Percentiles rank a stretch among this genome's conserved stretches.
These are phyloP conservation scores for Timema podura DNA, from an alignment of 2,888 invertebrate genomes.

Conservation along the genomic window DNA sequence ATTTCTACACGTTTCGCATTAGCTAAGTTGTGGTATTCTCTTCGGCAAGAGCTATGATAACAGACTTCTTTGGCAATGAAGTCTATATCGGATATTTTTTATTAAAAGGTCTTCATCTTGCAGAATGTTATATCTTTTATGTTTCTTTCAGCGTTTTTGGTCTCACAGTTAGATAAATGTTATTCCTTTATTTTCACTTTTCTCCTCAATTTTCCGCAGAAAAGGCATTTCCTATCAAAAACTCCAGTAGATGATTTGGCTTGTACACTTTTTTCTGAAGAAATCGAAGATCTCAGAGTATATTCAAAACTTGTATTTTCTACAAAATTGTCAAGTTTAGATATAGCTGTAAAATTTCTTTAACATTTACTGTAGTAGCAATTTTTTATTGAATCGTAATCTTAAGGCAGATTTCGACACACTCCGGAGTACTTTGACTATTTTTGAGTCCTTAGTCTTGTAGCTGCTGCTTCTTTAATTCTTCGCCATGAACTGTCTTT, in stretches of 20 bases:
- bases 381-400: conserved; percentile 8
- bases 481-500: conserved; percentile 10
- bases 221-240: conserved; percentile 13
- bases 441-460: conserved; percentile 10
- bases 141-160: conserved; percentile 3
- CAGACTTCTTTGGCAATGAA: conserved; percentile 13
- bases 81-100: conserved; percentile 7
- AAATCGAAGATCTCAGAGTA: conserved; percentile 12
- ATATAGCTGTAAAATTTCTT: conserved; percentile 8
- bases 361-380: conserved; percentile 6
- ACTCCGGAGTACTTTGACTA: conserved; percentile 10
- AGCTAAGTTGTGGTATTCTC: conserved; percentile 15
- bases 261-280: conserved; percentile 6
- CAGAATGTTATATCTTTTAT: conserved; percentile 7
- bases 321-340: conserved; percentile 8
- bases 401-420: not conserved
- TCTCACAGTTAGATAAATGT: not conserved
- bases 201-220: conserved; percentile 13
- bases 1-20: conserved; percentile 10
- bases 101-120: not conserved
- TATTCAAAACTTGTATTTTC: not conserved
- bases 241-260: not conserved
- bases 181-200: not conserved
- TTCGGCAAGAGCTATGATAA: conserved; percentile 8
- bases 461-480: conserved; percentile 12